These are phyloP conservation scores for Acronicta psi DNA, from an alignment of 2,888 invertebrate genomes.

Conservation along the genomic window DNA sequence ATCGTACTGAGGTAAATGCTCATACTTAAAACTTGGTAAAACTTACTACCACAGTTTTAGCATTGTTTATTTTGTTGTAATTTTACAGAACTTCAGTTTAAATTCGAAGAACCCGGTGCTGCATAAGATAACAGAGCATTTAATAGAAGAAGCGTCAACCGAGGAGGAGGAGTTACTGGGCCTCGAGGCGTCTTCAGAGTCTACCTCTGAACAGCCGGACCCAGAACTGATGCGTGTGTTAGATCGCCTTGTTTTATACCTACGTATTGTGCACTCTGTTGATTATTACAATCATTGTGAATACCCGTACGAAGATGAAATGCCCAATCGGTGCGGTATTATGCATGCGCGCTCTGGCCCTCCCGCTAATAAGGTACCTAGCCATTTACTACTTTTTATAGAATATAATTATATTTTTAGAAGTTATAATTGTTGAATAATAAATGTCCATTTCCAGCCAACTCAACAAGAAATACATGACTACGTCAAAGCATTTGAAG, in stretches of 20 bases:
- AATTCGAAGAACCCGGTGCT: slow-evolving; percentile 97
- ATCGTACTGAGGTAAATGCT: slow-evolving; percentile 52
- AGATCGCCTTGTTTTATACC: slow-evolving; percentile 95
- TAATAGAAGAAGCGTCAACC: slow-evolving; percentile 99
- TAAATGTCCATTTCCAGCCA: slow-evolving; percentile 78
- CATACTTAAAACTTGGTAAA: too few relatives aligned
- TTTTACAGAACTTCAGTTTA: slow-evolving; percentile 88
- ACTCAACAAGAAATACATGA: slow-evolving; percentile 93
- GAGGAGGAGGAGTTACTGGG: slow-evolving; percentile 98
- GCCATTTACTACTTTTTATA: too few relatives aligned
- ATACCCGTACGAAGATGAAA: slow-evolving; percentile 99
- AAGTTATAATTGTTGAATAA: too few relatives aligned
- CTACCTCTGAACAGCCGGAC: slow-evolving; percentile 73
- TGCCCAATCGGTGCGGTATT: slow-evolving; percentile 99
- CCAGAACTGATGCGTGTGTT: slow-evolving; percentile 90
- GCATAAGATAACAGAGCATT: slow-evolving; percentile 98
- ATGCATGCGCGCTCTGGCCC: slow-evolving; percentile 98
- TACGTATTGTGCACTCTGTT: slow-evolving; percentile 98
- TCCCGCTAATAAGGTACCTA: slow-evolving; percentile 93
- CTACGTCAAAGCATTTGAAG: slow-evolving; percentile 94
- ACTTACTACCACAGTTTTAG: too few relatives aligned
- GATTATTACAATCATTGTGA: slow-evolving; percentile 99
- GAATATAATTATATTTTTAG: too few relatives aligned
- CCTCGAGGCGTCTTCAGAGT: slow-evolving; percentile 82
- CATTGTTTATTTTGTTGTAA: not conserved